Conservation (phyloP, 2,888 invertebrate species). For the Caenorhabditis sp. region DNA sequence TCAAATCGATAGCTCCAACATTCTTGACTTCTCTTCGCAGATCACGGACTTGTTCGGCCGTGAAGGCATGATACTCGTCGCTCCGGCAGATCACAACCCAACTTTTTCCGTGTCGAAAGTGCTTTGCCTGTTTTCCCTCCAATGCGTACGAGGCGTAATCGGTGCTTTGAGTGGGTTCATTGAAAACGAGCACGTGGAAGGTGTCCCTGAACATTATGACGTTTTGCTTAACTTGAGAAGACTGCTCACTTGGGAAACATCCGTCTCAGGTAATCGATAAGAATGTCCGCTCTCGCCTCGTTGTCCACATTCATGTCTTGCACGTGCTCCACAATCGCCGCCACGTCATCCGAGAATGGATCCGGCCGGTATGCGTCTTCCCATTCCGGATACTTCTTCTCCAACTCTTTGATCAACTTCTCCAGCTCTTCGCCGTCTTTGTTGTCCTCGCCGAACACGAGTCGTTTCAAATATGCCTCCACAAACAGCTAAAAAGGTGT, state of each 20-base stretch:
- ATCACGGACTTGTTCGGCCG: neutral
- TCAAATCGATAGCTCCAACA: neutral
- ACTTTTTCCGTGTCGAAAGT: neutral
- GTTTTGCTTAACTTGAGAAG: too few species aligned
- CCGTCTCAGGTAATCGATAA: neutral
- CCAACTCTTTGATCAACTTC: neutral
- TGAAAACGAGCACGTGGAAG: neutral
- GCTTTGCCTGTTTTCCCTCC: neutral
- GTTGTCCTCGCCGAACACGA: neutral
- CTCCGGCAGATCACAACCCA: neutral
- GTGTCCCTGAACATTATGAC: neutral
- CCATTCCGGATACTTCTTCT: neutral
- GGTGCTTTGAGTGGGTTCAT: neutral
- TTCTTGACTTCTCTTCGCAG: neutral
- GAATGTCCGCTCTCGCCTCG: neutral
- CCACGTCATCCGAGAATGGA: neutral
- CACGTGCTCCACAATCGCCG: neutral
- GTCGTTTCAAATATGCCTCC: neutral
- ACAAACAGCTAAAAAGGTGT: too few species aligned
- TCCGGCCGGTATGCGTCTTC: neutral
- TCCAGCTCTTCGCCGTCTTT: neutral
- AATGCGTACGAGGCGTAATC: neutral
- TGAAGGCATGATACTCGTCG: neutral
- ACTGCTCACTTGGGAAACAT: neutral
- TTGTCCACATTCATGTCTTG: neutral